Base-by-base conservation (phyloP, 2,113 vertebrate genomes). In the Mugil cephalus region DNA sequence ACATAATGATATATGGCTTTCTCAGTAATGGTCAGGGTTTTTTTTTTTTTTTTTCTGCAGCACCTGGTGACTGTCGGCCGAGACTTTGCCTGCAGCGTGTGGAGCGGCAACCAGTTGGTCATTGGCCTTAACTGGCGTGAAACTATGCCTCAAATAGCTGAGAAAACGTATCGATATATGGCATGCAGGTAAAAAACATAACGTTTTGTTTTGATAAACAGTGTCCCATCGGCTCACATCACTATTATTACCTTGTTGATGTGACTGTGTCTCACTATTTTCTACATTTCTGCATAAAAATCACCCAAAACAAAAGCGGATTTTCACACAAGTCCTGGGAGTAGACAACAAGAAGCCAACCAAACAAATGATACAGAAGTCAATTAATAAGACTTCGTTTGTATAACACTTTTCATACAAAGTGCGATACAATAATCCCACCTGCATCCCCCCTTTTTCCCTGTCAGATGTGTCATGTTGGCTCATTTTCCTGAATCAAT, bases 31-130 rank as follows among this genome's bases (percentile, higher is more conserved):
- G 4, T 42, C 7, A 43, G 1, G 34, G 7, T 61, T 34, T 8
- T 66, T 61, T 45, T 72, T 47, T 66, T 46, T 75, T 39, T 69
- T 65, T 14, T 75, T 36, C 0, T 66, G 48, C n/a, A 93, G 90
- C 93, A 97, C 92, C 87, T 98, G 76, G 98, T 98, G 82, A 97
- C 96, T 0, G 95, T 94, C 0, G 97, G 96, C 8, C 87, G 96
- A 68, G 97, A 98, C 89, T 95, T 96, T 75, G 90, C 93, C 61
- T 98, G 96, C 92, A 97, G 91, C 0, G 94, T 99, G 18, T 99
- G 98, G 98, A 95, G 95, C 64, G 94, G 92, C 38, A 95, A 94
- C 84, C 96, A 98, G 77, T 88, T 97, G 86, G 92, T 95, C 54
- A 90, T 88, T 6, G 88, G 89, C 78, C 92, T 99, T 39, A 87